Conservation (phyloP, 2,113 vertebrate species). For the Tautogolabrus adspersus region DNA sequence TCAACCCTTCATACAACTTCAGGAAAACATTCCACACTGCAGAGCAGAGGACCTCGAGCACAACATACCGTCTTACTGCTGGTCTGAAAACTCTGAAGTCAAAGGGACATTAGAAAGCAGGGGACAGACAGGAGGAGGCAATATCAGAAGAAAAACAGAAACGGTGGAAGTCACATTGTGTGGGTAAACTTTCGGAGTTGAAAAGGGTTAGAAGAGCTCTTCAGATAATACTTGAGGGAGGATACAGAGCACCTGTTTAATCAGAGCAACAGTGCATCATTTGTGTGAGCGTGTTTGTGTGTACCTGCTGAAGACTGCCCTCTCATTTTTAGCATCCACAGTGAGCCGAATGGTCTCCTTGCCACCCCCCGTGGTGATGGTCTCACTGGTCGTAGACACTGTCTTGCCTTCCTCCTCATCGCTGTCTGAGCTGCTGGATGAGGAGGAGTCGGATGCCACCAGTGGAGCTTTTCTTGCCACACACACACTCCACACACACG, state of each 20-base stretch:
- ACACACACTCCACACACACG: conserved; percentile 91
- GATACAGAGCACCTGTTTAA: not conserved
- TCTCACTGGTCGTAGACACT: conserved; percentile 62
- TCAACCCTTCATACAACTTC: conserved; percentile 35
- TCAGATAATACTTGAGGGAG: not conserved
- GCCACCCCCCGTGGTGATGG: conserved; percentile 77
- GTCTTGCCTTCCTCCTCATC: conserved; percentile 85
- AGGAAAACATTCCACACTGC: conserved; percentile 65
- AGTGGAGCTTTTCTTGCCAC: conserved; percentile 87
- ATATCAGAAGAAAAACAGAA: conserved; percentile 56
- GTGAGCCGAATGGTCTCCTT: conserved; percentile 82
- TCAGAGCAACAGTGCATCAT: conserved; percentile 2
- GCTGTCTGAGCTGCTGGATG: conserved; percentile 87
- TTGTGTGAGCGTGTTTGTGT: not conserved
- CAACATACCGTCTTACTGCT: conserved; percentile 77
- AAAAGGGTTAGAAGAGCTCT: conserved; percentile 19
- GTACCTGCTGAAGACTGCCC: conserved; percentile 86
- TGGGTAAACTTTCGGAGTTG: conserved; percentile 15
- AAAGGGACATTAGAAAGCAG: conserved; percentile 49
- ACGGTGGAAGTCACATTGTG: conserved; percentile 42
- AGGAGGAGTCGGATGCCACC: conserved; percentile 90
- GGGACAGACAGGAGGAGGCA: conserved; percentile 59
- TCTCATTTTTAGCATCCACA: conserved; percentile 81
- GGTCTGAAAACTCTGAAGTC: conserved; percentile 77
- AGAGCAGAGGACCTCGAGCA: conserved; percentile 57